A percentile compares a stretch with the other conserved stretches of the same genome.
Conservation (phyloP, 2,888 invertebrate species). For the Rhagonycha lutea region DNA sequence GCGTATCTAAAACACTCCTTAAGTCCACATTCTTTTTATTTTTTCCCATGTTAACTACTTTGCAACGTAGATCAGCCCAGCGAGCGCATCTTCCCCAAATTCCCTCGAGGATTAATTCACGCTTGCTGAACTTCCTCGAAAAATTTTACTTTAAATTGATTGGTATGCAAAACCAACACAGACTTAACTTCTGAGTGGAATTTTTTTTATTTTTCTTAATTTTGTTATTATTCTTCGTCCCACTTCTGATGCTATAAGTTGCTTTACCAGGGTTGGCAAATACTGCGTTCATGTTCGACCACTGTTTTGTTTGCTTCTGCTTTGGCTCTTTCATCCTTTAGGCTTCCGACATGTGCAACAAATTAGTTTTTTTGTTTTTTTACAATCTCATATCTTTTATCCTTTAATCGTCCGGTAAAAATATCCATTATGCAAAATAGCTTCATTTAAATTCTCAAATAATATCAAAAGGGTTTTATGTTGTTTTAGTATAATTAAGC, state of each 20-base stretch:
- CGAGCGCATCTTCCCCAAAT: background rate
- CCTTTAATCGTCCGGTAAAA: background rate
- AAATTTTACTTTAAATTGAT: background rate
- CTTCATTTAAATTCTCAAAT: background rate
- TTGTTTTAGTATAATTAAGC: background rate
- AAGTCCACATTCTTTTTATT: background rate
- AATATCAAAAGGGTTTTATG: background rate
- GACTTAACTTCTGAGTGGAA: background rate
- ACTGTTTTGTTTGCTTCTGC: no score
- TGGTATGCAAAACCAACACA: background rate
- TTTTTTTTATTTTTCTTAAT: background rate
- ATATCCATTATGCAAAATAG: background rate
- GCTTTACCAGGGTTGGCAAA: no score
- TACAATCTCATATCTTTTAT: background rate
- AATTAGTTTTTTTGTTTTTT: background rate
- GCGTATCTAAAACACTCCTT: slow-evolving; percentile 22
- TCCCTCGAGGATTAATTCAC: background rate
- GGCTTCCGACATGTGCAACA: background rate
- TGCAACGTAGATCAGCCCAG: background rate
- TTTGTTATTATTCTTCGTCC: background rate
- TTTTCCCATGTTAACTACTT: background rate
- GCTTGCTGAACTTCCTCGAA: background rate
- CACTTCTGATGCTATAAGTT: background rate
- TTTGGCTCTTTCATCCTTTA: background rate
- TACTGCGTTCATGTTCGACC: no score